Evolutionary conservation across 2,797 vertebrate genomes (phyloP).

Genomic region (Rhodeus uyekii): DNA sequence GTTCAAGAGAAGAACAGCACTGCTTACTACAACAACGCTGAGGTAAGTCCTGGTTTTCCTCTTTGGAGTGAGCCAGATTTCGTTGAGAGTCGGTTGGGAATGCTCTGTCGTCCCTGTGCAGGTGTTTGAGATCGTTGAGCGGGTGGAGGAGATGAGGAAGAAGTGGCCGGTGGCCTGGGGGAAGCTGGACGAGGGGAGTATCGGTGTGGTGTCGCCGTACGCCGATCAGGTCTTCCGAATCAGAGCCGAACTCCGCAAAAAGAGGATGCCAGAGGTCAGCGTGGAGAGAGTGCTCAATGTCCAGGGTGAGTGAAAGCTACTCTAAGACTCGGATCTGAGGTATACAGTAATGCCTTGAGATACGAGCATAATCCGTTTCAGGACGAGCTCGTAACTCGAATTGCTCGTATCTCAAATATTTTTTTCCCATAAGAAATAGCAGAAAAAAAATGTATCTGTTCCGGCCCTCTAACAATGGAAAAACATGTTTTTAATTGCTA

Average conservation of each 20-base stretch:
- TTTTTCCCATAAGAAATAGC: too few relatives aligned
- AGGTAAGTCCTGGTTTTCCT: too few relatives aligned
- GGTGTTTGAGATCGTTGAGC: slow-evolving; percentile 99
- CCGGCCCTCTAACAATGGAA: too few relatives aligned
- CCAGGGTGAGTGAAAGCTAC: slow-evolving; percentile 93
- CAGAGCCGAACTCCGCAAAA: slow-evolving; percentile 95
- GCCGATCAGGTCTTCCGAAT: slow-evolving; percentile 98
- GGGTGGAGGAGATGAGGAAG: slow-evolving; percentile 94
- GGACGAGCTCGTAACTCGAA: too few relatives aligned
- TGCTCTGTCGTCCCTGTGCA: slow-evolving; percentile 56
- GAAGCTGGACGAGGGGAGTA: slow-evolving; percentile 95
- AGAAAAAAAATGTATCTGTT: too few relatives aligned
- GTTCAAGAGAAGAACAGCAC: slow-evolving; percentile 99
- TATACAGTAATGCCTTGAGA: too few relatives aligned
- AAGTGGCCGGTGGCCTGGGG: slow-evolving; percentile 99
- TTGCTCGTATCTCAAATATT: too few relatives aligned
- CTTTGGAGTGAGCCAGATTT: too few relatives aligned
- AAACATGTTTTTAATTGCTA: too few relatives aligned
- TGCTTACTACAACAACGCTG: slow-evolving; percentile 98
- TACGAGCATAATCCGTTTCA: too few relatives aligned
- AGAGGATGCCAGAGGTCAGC: slow-evolving; percentile 95
- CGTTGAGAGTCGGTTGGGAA: not conserved
- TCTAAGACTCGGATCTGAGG: too few relatives aligned
- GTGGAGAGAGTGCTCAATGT: slow-evolving; percentile 98
- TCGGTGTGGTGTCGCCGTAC: slow-evolving; percentile 96